A percentile compares a stretch with the other conserved stretches of the same genome.
These are phyloP conservation scores for Diuraphis noxia DNA, from an alignment of 1,140 invertebrate species.

Conservation along the genomic window DNA sequence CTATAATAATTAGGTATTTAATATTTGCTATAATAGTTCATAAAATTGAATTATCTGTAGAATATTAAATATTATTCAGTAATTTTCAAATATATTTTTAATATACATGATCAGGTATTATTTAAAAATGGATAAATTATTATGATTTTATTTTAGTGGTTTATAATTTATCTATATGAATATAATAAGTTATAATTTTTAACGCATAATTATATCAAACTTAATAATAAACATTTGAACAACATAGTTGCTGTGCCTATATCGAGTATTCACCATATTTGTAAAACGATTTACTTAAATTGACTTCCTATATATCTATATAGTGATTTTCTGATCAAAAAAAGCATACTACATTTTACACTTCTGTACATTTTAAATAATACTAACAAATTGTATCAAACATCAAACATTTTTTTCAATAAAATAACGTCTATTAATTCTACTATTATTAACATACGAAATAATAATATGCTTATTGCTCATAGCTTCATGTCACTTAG, in stretches of 20 bases:
- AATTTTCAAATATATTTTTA: neutral
- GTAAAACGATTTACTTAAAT: neutral
- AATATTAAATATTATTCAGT: neutral
- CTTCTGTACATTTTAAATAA: too few species aligned
- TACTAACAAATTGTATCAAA: too few species aligned
- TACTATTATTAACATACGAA: neutral
- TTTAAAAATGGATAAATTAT: neutral
- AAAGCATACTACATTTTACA: too few species aligned
- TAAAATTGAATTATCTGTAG: neutral
- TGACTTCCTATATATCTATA: neutral
- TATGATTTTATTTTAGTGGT: too few species aligned
- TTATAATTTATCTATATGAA: neutral
- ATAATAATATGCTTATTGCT: neutral
- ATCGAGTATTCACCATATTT: too few species aligned
- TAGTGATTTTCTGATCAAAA: neutral
- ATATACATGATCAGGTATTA: neutral
- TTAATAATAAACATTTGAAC: too few species aligned
- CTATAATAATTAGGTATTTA: neutral
- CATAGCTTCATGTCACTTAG: neutral
- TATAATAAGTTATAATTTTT: too few species aligned
- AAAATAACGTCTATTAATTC: too few species aligned
- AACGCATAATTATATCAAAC: too few species aligned
- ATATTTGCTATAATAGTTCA: neutral
- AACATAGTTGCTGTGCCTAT: too few species aligned
- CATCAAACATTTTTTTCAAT: too few species aligned